A percentile compares a stretch with the other conserved stretches of the same genome.
phyloP scores from a whole-genome alignment of 2,888 invertebrate genomes.

The Drosophila demipolita region DNA sequence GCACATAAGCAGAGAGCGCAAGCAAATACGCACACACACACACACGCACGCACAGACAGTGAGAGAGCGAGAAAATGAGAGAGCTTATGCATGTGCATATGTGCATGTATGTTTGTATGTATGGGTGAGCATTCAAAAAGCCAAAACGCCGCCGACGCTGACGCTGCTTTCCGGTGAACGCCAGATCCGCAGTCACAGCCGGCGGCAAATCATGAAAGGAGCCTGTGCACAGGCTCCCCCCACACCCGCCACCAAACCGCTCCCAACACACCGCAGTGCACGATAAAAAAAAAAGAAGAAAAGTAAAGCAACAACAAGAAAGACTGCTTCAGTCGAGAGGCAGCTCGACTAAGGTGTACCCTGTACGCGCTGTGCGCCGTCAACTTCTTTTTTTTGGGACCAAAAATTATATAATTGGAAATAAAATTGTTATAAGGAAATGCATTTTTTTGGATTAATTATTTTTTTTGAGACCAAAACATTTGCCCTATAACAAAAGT shows the following conservation, averaged over 20 bases:
- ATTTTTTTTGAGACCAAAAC: neutral
- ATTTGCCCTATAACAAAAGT: too few relatives aligned
- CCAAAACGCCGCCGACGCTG: slow-evolving; percentile 51
- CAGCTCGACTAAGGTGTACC: neutral
- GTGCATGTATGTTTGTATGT: slow-evolving; percentile 4
- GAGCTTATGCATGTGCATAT: slow-evolving; percentile 14
- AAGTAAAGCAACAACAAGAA: slow-evolving; percentile 5
- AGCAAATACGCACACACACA: slow-evolving; percentile 6
- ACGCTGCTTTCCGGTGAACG: slow-evolving; percentile 70
- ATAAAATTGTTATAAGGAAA: neutral
- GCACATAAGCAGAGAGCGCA: slow-evolving; percentile 13
- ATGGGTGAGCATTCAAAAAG: slow-evolving; percentile 57
- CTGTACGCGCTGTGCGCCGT: neutral
- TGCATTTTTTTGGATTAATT: neutral
- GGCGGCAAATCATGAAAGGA: slow-evolving; percentile 80
- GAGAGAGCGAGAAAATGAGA: neutral
- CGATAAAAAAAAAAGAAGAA: slow-evolving; percentile 19
- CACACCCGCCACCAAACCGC: neutral
- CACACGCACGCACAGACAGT: neutral
- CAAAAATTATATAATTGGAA: neutral
- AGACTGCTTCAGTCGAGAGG: neutral
- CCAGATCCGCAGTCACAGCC: slow-evolving; percentile 62
- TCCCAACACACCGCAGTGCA: slow-evolving; percentile 30
- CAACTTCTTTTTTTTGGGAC: neutral
- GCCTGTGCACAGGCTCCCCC: slow-evolving; percentile 36